Evolutionary conservation across 2,797 vertebrate species (phyloP).

Genomic region (Sebastes cheni): DNA sequence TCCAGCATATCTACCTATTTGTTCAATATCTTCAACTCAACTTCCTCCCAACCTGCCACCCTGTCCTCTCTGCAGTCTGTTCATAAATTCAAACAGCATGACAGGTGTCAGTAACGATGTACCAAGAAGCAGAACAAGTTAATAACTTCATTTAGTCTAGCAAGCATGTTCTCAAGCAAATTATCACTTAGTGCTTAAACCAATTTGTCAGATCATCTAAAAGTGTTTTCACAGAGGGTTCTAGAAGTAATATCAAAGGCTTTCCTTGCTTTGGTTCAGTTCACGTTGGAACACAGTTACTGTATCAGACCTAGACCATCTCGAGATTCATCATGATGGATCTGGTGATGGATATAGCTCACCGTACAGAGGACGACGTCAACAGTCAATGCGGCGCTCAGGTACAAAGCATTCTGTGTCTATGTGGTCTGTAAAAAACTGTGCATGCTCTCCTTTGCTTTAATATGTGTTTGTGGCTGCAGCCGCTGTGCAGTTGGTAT

Average conservation of each 20-base stretch:
- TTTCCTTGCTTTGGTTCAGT: not conserved
- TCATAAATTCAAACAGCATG: constrained; percentile 10
- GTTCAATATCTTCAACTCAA: not conserved
- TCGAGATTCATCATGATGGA: not conserved
- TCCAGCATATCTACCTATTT: not conserved
- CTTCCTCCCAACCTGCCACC: not conserved
- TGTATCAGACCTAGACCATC: not conserved
- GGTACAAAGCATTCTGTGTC: not conserved
- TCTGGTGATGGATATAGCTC: not conserved
- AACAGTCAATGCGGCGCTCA: not conserved
- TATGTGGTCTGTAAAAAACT: not conserved
- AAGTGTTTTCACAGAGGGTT: constrained; percentile 5
- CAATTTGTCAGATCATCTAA: constrained; percentile 22
- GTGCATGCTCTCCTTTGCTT: not conserved
- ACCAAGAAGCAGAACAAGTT: constrained; percentile 10
- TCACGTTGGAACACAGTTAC: not conserved
- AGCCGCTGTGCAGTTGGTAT: not conserved
- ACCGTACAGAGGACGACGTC: not conserved
- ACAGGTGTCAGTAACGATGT: constrained; percentile 25
- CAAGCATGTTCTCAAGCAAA: not conserved
- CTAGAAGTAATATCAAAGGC: not conserved
- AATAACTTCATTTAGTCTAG: not conserved
- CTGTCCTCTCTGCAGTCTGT: not conserved
- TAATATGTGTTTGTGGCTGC: not conserved
- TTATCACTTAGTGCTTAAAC: constrained; percentile 1